Base-by-base conservation (phyloP, 1,140 invertebrate species). In the Gonioctena quinquepunctata region DNA sequence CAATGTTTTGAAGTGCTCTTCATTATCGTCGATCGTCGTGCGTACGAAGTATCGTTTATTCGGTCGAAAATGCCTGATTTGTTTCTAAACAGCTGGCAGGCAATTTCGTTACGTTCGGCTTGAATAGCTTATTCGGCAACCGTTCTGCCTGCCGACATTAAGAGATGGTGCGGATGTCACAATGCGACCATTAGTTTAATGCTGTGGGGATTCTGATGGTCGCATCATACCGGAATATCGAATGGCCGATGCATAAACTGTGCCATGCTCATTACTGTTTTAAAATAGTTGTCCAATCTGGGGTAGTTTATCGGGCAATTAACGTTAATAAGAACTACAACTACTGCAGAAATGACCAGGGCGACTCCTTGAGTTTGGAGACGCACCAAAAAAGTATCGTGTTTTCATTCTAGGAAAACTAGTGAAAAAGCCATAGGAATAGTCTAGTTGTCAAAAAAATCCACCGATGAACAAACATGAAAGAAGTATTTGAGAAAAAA, bases 111-210 rank as follows among this genome's bases (percentile, higher is more conserved):
- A 22, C 16, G 54, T 21, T 57, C 5, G 54, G 54, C 16, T 21
- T 21, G n/a, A 16, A 25, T 25, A 21, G 16, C 21, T 21, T 25
- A 26, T 21, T 19, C 26, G 26, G 57, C 56, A 52, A 68, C 57
- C 61, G 56, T 61, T 52, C 59, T 26, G 50, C 52, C 59, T 26
- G 50, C 52, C 70, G 52, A 52, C 42, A 73, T 73, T 70, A 73
- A 60, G 63, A 62, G 63, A 22, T 23, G 21, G 42, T 27, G 28
- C 19, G 52, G 49, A 68, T 66, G 67, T 69, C 67, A 72, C 62
- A 69, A 61, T 72, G 62, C 63, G 66, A 64, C 63, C 71, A 72
- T 72, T 72, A 72, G 67, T 66, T 54, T 50, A 69, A 72, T 72
- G 68, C 61, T 42, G 62, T n/a, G 67, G 71, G 67, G 54, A 66